Evolutionary conservation across 2,797 vertebrate genomes (phyloP), one percentile per base, ranked within the genome.

Genomic region (Acanthopagrus latus): DNA sequence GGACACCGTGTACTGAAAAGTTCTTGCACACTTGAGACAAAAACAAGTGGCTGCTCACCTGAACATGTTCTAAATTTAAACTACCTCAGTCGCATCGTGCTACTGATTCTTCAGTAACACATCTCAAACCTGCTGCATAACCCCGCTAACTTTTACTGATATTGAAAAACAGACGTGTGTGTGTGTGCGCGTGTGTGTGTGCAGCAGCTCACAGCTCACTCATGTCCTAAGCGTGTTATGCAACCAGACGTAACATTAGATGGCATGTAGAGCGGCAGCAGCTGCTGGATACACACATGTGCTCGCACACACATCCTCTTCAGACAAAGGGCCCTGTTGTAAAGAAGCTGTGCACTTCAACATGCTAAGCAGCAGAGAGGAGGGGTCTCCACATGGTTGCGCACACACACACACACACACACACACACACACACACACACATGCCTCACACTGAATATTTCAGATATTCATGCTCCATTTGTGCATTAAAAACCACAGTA

Each of bases 161-260:
- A 55, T 27, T 70, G 17, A 64, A 51, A 71, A 78, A 58, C 68
- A 71, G 25, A 33, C 64, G 20, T 64, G 29, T 46, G 64, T 52
- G 23, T 64, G 23, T 73, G 58, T 56, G 66, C 44, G 27, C 55
- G 43, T 25, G 25, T 25, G 25, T 56, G 33, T 33, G 43, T 63
- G 62, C 17, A 25, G 50, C 46, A 38, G 70, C 83, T 73, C 72
- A 78, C 57, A 65, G 41, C 48, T 76, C 38, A 18, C 69, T 75
- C 80, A 76, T 86, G 87, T 87, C 83, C 64, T 71, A 50, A 71
- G 52, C 25, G 8, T 64, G 81, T 90, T 90, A 85, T 58, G 72
- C 66, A 90, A 91, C 59, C 21, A n/a, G n/a, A 0, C 1, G 74
- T 80, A 87, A 91, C 80, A 64, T 86, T 85, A 84, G 75, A 75